phyloP scores from a whole-genome alignment of 2,888 invertebrate genomes.

The Microctonus hyperodae region DNA sequence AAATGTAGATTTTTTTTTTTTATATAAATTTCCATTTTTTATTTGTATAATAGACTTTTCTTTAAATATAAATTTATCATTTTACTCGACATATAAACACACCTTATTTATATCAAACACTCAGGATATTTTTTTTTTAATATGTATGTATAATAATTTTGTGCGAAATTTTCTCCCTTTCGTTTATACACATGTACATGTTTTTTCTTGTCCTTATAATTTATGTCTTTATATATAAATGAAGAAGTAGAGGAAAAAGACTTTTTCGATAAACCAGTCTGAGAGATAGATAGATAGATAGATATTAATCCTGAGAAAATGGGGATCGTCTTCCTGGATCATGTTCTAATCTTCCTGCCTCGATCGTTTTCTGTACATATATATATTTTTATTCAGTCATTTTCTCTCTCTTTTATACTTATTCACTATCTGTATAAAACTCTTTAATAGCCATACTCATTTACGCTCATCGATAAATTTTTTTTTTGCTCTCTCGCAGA shows the following conservation, averaged over 20 bases:
- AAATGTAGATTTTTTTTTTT: neutral
- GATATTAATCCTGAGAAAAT: neutral
- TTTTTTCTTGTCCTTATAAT: neutral
- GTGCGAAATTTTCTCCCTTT: neutral
- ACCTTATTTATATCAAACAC: neutral
- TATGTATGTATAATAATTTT: neutral
- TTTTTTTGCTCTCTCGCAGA: neutral
- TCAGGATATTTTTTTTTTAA: no score
- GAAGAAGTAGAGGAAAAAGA: neutral
- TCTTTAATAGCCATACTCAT: neutral
- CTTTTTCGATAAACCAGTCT: neutral
- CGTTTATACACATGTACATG: neutral
- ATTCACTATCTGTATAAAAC: neutral
- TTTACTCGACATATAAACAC: neutral
- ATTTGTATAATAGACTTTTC: no score
- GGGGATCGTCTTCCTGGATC: slow-evolving; percentile 1
- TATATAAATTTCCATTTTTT: no score
- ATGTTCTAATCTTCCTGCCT: neutral
- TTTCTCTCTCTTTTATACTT: neutral
- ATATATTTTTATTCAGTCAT: neutral
- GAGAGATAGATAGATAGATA: neutral
- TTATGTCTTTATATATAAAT: neutral
- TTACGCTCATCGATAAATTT: slow-evolving; percentile 1
- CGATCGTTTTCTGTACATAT: no score
- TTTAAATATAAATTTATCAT: neutral